These are phyloP conservation scores for Oreochromis spilurus DNA, from an alignment of 2,113 vertebrate species.

Conservation along the genomic window DNA sequence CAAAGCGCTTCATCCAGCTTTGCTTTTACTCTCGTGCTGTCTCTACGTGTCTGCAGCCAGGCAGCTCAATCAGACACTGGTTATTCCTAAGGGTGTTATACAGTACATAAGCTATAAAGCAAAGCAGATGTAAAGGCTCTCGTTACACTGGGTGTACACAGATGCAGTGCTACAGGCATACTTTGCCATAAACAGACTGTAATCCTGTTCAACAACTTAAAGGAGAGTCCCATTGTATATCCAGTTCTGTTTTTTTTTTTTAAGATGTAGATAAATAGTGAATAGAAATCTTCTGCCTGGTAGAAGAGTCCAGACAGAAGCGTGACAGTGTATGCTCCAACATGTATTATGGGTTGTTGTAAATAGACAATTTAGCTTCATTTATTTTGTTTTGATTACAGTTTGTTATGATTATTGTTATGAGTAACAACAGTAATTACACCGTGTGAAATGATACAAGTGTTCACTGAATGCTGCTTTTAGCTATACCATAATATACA, in stretches of 20 bases:
- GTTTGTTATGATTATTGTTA: neutral
- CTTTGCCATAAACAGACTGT: neutral
- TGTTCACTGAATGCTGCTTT: neutral
- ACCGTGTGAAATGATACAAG: neutral
- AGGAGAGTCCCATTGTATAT: neutral
- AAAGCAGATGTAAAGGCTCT: constrained; percentile 41
- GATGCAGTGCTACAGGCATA: neutral
- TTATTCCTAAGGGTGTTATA: constrained; percentile 48
- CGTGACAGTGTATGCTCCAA: neutral
- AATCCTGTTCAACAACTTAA: constrained; percentile 12
- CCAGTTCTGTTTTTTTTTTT: neutral
- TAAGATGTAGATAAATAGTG: neutral
- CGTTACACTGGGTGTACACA: constrained; percentile 15
- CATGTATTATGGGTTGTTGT: neutral
- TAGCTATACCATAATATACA: neutral
- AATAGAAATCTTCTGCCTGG: neutral
- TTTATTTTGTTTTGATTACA: neutral
- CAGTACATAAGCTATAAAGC: constrained; percentile 34
- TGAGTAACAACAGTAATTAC: neutral
- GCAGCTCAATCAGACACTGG: constrained; percentile 50
- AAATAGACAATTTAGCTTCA: neutral
- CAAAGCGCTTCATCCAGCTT: constrained; percentile 38
- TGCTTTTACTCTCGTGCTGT: constrained; percentile 19
- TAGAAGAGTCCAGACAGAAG: neutral
- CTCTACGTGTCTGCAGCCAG: constrained; percentile 19